These are phyloP conservation scores for Linepithema humile DNA, from an alignment of 1,140 invertebrate genomes.

Conservation along the genomic window DNA sequence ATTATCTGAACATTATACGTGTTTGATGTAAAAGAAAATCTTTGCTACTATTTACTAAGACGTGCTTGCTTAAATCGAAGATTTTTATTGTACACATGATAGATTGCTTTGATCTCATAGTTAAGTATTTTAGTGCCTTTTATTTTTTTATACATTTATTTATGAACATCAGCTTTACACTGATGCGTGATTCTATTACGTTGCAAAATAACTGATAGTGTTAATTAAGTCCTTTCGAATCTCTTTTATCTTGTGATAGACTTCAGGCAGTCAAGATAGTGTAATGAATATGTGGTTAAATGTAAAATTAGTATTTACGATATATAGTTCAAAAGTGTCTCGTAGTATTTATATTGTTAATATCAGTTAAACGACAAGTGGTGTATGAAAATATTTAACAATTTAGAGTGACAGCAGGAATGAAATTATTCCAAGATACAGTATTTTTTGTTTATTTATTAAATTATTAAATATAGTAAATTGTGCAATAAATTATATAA, in stretches of 20 bases:
- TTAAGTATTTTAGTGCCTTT: constrained; percentile 42
- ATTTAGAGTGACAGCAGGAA: background rate
- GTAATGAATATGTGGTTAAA: constrained; percentile 46
- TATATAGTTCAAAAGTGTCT: constrained; percentile 26
- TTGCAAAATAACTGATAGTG: constrained; percentile 47
- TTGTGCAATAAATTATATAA: constrained; percentile 29
- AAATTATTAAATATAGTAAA: background rate
- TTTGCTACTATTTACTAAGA: constrained; percentile 40
- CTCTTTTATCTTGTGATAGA: constrained; percentile 45
- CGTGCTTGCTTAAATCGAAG: constrained; percentile 34
- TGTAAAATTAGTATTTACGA: constrained; percentile 50
- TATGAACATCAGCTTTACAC: constrained; percentile 31
- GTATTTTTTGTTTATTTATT: constrained; percentile 32
- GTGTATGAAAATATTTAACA: constrained; percentile 17
- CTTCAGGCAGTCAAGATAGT: constrained; percentile 37
- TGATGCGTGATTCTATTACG: constrained; percentile 34
- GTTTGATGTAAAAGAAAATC: constrained; percentile 37
- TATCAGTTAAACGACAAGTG: constrained; percentile 40
- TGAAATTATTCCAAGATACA: background rate
- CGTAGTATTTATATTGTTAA: constrained; percentile 38
- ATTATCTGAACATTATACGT: constrained; percentile 31
- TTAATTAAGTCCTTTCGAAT: constrained; percentile 27
- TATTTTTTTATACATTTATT: constrained; percentile 46
- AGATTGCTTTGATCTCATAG: constrained; percentile 63
- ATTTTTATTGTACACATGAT: constrained; percentile 43